Evolutionary conservation across 30 jellyfish, hydroid and myxozoan species (phyloP).

Genomic region (Nemopilema nomurai): DNA sequence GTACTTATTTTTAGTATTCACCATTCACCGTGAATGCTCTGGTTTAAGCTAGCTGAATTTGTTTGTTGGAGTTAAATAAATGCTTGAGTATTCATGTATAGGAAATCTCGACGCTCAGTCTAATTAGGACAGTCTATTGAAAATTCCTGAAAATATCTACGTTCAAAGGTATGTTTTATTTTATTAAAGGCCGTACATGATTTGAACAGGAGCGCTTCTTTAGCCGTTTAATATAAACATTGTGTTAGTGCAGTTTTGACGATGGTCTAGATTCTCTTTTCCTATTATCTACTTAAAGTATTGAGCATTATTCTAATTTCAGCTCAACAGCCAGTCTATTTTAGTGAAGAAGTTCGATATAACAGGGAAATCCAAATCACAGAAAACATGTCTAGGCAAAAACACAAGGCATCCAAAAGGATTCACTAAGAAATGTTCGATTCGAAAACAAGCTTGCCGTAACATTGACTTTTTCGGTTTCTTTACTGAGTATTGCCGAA

Average conservation of each 20-base stretch:
- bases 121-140: not conserved
- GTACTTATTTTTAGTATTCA: not conserved
- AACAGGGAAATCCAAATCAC: no score
- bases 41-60: not conserved
- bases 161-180: not conserved
- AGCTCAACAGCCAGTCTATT: no score
- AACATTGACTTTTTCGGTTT: no score
- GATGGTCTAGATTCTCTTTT: not conserved
- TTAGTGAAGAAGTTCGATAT: no score
- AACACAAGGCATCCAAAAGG: no score
- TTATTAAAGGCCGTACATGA: no score
- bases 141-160: not conserved
- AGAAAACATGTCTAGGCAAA: no score
- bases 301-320: no score
- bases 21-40: not conserved
- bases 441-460: no score
- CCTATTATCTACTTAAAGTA: not conserved
- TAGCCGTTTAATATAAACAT: not conserved
- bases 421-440: no score
- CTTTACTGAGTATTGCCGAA: no score
- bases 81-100: not conserved
- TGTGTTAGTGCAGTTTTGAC: not conserved
- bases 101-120: not conserved
- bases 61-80: not conserved
- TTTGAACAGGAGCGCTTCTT: not conserved